Evolutionary conservation across 2,113 vertebrate genomes (phyloP).

Genomic region (Hypanus sabinus): DNA sequence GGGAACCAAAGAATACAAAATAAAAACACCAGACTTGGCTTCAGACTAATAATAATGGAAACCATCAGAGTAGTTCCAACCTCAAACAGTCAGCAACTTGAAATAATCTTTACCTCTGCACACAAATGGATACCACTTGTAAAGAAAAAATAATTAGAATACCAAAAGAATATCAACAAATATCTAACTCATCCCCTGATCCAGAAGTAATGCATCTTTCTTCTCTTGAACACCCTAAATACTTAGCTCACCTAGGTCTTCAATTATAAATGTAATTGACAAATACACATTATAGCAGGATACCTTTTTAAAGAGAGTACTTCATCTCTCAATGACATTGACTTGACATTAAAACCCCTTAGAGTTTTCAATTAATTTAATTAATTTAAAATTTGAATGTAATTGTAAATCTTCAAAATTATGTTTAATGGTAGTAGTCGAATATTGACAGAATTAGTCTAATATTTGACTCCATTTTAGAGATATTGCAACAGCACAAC

Average conservation of each 20-base stretch:
- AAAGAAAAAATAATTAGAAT: background rate
- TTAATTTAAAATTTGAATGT: background rate
- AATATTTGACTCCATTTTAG: too few relatives aligned
- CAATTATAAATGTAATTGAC: background rate
- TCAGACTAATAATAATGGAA: background rate
- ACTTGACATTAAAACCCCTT: background rate
- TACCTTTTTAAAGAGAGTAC: background rate
- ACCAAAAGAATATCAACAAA: background rate
- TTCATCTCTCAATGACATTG: background rate
- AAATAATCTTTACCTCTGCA: background rate
- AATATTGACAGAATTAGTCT: background rate
- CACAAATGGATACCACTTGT: background rate
- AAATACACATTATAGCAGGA: background rate
- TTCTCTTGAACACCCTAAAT: background rate
- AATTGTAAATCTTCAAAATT: background rate
- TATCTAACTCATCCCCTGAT: background rate
- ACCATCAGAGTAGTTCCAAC: background rate
- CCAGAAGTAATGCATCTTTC: background rate
- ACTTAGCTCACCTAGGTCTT: background rate
- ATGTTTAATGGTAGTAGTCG: background rate
- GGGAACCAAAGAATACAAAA: background rate
- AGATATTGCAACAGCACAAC: too few relatives aligned
- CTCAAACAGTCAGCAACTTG: background rate
- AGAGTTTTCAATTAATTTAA: background rate
- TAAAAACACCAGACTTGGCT: background rate